Evolutionary conservation across 2,113 vertebrate species (phyloP).

Genomic region (Centropus bengalensis): DNA sequence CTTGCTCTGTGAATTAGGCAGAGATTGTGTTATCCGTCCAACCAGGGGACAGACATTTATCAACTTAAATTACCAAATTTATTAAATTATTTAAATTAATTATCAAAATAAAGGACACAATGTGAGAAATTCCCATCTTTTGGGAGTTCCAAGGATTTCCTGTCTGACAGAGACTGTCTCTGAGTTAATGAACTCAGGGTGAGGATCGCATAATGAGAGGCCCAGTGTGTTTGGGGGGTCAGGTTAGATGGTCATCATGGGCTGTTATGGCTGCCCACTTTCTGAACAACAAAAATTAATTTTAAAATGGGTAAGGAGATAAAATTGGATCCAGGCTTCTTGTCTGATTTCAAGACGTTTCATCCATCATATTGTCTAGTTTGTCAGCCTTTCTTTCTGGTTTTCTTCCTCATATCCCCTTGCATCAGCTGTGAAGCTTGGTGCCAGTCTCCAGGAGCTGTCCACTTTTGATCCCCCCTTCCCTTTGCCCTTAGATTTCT

Average conservation of each 20-base stretch:
- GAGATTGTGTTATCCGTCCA: neutral
- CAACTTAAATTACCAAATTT: too few relatives aligned
- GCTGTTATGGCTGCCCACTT: neutral
- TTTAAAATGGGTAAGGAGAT: neutral
- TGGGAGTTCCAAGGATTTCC: neutral
- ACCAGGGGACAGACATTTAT: too few relatives aligned
- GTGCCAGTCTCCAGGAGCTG: fast-evolving
- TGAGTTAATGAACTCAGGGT: neutral
- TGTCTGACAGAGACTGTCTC: neutral
- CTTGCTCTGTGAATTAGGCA: neutral
- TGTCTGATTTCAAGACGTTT: neutral
- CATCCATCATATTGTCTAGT: neutral
- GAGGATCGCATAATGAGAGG: neutral
- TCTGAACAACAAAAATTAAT: neutral
- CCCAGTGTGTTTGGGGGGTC: neutral
- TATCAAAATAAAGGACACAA: neutral
- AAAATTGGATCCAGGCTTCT: neutral
- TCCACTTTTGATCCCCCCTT: neutral
- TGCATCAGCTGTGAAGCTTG: neutral
- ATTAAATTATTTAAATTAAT: too few relatives aligned
- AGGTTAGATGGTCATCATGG: neutral
- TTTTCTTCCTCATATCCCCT: neutral
- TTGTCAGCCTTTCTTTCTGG: neutral
- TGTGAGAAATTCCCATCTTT: neutral
- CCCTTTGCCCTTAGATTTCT: neutral